Conservation (phyloP, 2,888 invertebrate species). For the Luperina nickerlii region DNA sequence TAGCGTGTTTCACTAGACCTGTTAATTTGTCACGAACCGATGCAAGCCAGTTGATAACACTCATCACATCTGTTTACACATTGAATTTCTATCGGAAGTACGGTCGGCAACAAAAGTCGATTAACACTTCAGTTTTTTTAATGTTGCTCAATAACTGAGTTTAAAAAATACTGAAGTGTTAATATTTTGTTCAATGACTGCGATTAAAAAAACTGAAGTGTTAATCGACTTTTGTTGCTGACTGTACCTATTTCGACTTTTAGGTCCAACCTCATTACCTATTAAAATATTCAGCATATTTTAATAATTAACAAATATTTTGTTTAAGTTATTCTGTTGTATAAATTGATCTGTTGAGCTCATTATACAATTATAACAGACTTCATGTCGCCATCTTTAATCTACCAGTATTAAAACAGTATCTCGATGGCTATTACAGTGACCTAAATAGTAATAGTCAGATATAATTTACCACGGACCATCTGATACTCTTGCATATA, state of each 20-base stretch:
- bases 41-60: constrained; percentile 40
- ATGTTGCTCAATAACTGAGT: too few species aligned
- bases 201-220: too few species aligned
- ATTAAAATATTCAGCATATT: constrained; percentile 46
- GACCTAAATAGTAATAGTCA: constrained; percentile 12
- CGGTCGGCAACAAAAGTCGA: too few species aligned
- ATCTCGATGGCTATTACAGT: background rate
- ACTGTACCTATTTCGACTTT: constrained; percentile 1
- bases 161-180: too few species aligned
- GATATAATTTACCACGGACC: background rate
- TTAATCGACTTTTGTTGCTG: too few species aligned
- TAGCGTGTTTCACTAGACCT: constrained; percentile 48
- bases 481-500: background rate
- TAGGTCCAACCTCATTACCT: background rate
- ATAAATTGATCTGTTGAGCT: constrained; percentile 19
- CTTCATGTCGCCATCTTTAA: constrained; percentile 29
- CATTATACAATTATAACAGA: constrained; percentile 32
- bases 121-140: too few species aligned
- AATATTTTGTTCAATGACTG: too few species aligned
- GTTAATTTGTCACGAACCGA: constrained; percentile 60
- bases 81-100: constrained; percentile 33
- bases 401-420: constrained; percentile 13
- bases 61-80: constrained; percentile 36
- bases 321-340: constrained; percentile 21
- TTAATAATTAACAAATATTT: constrained; percentile 13